phyloP scores from a whole-genome alignment of 64 coral and sea anemone genomes.

The Actinia tenebrosa region DNA sequence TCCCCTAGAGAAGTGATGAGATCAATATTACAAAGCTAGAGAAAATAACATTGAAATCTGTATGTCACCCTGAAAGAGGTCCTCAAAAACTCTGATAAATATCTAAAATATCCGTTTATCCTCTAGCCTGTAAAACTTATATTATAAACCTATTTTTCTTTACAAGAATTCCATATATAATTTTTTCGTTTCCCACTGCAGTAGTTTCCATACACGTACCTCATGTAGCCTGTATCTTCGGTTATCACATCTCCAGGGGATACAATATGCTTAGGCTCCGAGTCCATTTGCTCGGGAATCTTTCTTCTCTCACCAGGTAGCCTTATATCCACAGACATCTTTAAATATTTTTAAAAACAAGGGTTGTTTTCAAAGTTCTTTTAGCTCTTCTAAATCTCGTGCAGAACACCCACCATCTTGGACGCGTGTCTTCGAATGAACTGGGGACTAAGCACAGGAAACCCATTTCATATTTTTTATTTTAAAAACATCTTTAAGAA shows the following conservation, averaged over 20 bases:
- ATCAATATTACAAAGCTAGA: background rate
- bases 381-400: background rate
- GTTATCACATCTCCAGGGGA: slow-evolving; percentile 89
- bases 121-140: too few relatives aligned
- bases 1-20: slow-evolving; percentile 33
- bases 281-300: slow-evolving; percentile 16
- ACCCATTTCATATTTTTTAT: too few relatives aligned
- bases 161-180: too few relatives aligned
- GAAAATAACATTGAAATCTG: too few relatives aligned
- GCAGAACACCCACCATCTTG: slow-evolving; percentile 18
- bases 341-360: background rate
- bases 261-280: slow-evolving; percentile 72
- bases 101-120: too few relatives aligned
- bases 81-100: too few relatives aligned
- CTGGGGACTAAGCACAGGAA: too few relatives aligned
- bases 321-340: slow-evolving; percentile 85
- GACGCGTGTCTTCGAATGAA: background rate
- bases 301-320: slow-evolving; percentile 64
- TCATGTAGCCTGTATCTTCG: slow-evolving; percentile 85
- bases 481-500: too few relatives aligned
- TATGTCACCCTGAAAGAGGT: too few relatives aligned
- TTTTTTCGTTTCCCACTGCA: too few relatives aligned
- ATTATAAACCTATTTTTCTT: too few relatives aligned
- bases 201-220: slow-evolving; percentile 4
- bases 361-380: background rate